Percentiles rank a stretch among this genome's conserved stretches.
These are phyloP conservation scores for Sarcoramphus papa DNA, from an alignment of 2,797 vertebrate species.

Conservation along the genomic window DNA sequence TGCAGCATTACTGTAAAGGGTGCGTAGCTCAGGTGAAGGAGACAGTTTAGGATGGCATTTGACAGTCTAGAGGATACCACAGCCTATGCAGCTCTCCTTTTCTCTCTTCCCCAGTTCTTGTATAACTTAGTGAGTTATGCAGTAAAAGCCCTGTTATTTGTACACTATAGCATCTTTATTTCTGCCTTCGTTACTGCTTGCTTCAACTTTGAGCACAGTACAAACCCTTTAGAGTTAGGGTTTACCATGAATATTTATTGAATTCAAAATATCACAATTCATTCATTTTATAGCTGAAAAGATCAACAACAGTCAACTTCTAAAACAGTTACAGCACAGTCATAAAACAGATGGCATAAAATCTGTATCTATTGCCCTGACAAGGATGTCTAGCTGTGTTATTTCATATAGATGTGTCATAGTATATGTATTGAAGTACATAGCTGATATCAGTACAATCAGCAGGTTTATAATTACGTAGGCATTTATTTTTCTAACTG, in stretches of 20 bases:
- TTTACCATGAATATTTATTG: constrained; percentile 5
- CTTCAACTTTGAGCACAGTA: background rate
- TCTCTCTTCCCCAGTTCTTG: background rate
- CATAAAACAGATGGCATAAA: background rate
- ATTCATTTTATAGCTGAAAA: background rate
- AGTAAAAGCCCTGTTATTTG: background rate
- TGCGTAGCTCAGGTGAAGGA: background rate
- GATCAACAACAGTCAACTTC: background rate
- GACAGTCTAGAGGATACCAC: background rate
- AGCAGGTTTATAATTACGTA: background rate
- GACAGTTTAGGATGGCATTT: background rate
- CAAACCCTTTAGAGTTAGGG: background rate
- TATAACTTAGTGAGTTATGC: background rate
- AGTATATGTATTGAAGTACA: no score
- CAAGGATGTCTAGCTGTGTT: background rate
- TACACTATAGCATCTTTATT: background rate
- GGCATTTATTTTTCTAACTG: background rate
- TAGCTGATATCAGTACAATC: background rate
- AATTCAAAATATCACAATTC: background rate
- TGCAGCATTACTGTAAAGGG: background rate
- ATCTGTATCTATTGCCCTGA: background rate
- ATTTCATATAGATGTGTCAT: no score
- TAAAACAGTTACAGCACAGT: background rate
- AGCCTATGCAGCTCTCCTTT: background rate
- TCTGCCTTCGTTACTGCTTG: background rate